Base-by-base conservation (phyloP, 2,797 vertebrate species). In the Gambelia wislizenii region DNA sequence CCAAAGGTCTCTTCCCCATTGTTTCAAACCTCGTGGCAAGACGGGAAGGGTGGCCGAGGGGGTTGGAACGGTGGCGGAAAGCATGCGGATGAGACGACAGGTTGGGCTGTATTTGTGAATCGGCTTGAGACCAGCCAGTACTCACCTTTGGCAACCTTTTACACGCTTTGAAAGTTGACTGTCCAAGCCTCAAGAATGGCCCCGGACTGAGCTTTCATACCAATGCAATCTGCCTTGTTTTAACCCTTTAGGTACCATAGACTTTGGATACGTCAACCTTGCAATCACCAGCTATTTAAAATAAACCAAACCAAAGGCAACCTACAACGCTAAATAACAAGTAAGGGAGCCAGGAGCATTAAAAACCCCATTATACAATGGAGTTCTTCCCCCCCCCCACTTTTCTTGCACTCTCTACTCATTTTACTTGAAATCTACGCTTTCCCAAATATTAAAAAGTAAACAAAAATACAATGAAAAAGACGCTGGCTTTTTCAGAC, bases 111-210 rank as follows among this genome's bases (percentile, higher is more conserved):
- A 89, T 97, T 93, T 96, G 96, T 97, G 96, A 98, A 96, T 95
- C 88, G 33, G 93, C 97, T 97, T 91, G 95, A 97, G 96, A 96
- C 95, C 95, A 95, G 96, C 92, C 94, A 91, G 97, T 97, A 99
- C 99, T 99, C 98, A 99, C 99, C 99, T 99, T 96, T 75, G 89
- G 92, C 96, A 94, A 96, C 84, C 93, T 95, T 92, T 91, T 95
- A 94, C 94, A 90, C 91, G 93, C 95, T 95, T 96, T 96, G 95
- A 82, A 83, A 95, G 95, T 96, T 96, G 97, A 97, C 97, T 96
- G 94, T 97, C 97, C 97, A 96, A 95, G 96, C 96, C 96, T 97
- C 96, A 96, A 96, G 97, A 95, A 94, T 96, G 96, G 97, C 96
- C 79, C 96, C 97, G 97, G 97, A 97, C 97, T 98, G 97, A 97